Base-by-base conservation (phyloP, 2,888 invertebrate genomes). In the Cephalotes varians region DNA sequence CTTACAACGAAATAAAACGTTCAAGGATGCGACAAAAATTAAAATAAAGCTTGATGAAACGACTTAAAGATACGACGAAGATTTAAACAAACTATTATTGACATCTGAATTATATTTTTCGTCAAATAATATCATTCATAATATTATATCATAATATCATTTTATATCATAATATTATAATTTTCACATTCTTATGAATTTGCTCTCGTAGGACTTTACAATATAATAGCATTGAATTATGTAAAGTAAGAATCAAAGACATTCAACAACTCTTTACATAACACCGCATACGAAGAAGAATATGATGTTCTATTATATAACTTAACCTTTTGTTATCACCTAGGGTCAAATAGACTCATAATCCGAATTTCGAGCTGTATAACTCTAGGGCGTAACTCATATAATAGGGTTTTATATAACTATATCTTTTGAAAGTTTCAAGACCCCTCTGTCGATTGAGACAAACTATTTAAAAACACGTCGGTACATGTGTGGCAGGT, bases 151-250 rank as follows among this genome's bases (percentile, higher is more conserved):
- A 15, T n/a, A 58, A 73, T 31, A 44, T 44, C 28, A 51, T 40
- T 67, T 67, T n/a, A n/a, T n/a, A n/a, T 51, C 51, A 54, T 51
- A 54, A 76, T 28, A 40, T 28, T 34, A 40, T 18, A 37, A n/a
- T 51, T n/a, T n/a, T 67, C 18, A 37, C 51, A 51, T 65, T 65
- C 64, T n/a, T n/a, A 65, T 65, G n/a, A 64, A 65, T 51, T 67
- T 67, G n/a, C n/a, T 28, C 25, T 37, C 9, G 25, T 12, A 40
- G 25, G 51, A 54, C 6, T 37, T n/a, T 76, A 28, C 6, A 51
- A 65, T 67, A 40, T 15, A 37, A 28, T n/a, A 25, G 37, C 28
- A 15, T 28, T 65, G 28, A 65, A 76, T 65, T 65, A 54, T 65
- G 65, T 51, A 76, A 21, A 74, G 5, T 28, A 47, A 71, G 9